Evolutionary conservation across 2,113 vertebrate genomes (phyloP).

Genomic region (Lethenteron camtschaticum): DNA sequence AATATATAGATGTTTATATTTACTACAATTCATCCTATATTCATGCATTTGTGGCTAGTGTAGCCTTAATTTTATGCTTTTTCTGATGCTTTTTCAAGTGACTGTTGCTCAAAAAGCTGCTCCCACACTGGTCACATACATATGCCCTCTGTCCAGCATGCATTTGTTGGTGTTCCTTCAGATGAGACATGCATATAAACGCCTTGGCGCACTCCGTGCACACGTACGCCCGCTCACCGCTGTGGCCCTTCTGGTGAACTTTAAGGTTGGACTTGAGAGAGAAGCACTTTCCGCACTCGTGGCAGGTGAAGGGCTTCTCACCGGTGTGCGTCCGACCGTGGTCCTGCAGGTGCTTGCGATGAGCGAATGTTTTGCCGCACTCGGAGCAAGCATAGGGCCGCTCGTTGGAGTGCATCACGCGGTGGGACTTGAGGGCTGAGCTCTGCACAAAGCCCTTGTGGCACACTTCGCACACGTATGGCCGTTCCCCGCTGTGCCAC

Average conservation of each 20-base stretch:
- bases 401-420: background rate
- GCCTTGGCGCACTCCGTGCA: conserved; percentile 2
- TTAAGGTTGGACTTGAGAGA: conserved; percentile 20
- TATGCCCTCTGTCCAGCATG: no score
- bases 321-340: conserved; percentile 15
- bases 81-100: no score
- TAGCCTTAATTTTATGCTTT: no score
- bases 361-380: conserved; percentile 18
- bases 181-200: background rate
- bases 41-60: no score
- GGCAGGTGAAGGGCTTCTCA: conserved; percentile 14
- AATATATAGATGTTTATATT: no score
- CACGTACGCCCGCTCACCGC: background rate
- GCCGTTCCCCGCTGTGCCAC: background rate
- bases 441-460: background rate
- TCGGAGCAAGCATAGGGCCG: conserved; percentile 12
- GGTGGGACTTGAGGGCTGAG: background rate
- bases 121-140: no score
- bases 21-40: no score
- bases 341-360: conserved; percentile 20
- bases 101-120: no score
- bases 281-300: conserved; percentile 15
- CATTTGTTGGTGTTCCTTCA: background rate
- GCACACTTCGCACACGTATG: background rate
- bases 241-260: conserved; percentile 15